Evolutionary conservation across 2,888 invertebrate species (phyloP), one percentile per base, ranked within the genome.

Genomic region (Mesorhabditis spiculigera): DNA sequence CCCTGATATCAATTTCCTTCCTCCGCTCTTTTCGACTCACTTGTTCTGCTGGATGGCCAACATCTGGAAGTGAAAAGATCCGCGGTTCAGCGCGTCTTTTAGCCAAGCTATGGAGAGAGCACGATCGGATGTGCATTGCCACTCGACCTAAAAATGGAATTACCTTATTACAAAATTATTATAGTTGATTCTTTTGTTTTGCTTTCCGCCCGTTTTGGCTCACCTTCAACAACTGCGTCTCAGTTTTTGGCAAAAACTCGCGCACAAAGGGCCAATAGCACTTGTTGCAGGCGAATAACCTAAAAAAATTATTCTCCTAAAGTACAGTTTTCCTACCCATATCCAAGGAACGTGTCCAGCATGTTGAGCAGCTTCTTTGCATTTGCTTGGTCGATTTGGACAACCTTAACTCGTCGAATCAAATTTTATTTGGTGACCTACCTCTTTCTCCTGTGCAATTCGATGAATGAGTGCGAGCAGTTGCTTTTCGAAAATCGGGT

Each of bases 101-200:
- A 83, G 71, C 83, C 83, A 83, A 4, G 79, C 79, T 43, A 81
- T 71, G 2, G 82, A 82, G 42, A 83, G 64, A 8, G 74, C 72
- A 4, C 82, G 71, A 45, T 79, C 76, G 42, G 63, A 45, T 5
- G 41, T 45, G 10, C 73, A 64, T 8, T 73, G 50, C 76, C 76
- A 76, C 58, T 73, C 72, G 5, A 63, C 63, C 63, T 8, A 63
- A 6, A 63, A n/a, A 50, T 50, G n/a, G 58, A 13, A 50, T 10
- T 13, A 50, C 2, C 50, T 50, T 44, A 67, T 3, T 5, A 43
- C 50, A 43, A 45, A 43, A 62, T 43, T 67, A 16, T 3, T 61
- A 67, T 63, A 13, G 28, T 8, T n/a, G 10, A 63, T 63, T 63
- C 16, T 28, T 28, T 28, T 28, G 16, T 28, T 13, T 10, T 13